Conservation (phyloP, 1,140 invertebrate species). For the Rhopalosiphum maidis region DNA sequence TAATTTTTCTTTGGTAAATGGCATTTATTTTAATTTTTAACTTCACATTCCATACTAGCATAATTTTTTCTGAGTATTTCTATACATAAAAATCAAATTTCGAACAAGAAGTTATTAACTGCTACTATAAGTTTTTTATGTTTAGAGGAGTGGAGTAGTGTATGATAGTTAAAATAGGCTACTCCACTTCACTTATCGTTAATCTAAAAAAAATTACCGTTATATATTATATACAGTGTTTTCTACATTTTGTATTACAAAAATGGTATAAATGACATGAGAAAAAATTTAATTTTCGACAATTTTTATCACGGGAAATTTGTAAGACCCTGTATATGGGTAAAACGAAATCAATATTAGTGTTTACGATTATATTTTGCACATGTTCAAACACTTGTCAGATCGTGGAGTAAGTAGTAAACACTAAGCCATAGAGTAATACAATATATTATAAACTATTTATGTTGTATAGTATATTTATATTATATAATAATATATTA, state of each 20-base stretch:
- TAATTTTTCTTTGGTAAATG: background rate
- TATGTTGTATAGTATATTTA: too few relatives aligned
- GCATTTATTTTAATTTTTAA: background rate
- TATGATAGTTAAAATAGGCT: too few relatives aligned
- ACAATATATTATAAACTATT: too few relatives aligned
- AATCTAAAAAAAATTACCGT: too few relatives aligned
- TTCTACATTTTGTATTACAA: background rate
- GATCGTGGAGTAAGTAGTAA: background rate
- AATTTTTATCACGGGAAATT: background rate
- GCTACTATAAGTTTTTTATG: too few relatives aligned
- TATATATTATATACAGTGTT: too few relatives aligned
- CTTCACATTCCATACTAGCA: background rate
- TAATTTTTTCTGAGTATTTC: too few relatives aligned
- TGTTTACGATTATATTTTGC: background rate
- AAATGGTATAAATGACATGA: background rate
- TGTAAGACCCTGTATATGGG: background rate
- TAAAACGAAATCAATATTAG: background rate
- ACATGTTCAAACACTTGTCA: background rate
- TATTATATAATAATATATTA: background rate
- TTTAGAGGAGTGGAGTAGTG: too few relatives aligned
- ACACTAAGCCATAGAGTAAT: background rate
- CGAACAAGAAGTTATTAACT: too few relatives aligned
- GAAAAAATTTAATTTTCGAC: background rate
- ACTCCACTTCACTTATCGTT: too few relatives aligned
- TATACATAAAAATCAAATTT: too few relatives aligned